Conservation (phyloP, 2,113 vertebrate species). For the Neotragus moschatus region DNA sequence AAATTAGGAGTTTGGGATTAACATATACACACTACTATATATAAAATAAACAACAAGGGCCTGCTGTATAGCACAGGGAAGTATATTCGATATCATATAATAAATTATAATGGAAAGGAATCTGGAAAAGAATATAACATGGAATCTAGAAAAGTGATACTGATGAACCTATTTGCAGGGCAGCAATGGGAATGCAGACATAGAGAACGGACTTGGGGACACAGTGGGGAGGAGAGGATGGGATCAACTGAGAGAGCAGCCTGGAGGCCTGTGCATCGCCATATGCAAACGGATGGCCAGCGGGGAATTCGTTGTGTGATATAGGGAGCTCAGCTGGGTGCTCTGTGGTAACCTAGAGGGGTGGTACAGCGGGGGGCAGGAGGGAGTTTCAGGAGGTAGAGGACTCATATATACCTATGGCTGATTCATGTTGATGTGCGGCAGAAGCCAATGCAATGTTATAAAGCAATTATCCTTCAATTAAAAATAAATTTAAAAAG, state of each 20-base stretch:
- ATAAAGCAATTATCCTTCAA: background rate
- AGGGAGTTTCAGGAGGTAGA: background rate
- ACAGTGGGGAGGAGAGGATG: background rate
- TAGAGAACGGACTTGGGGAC: background rate
- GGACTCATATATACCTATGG: background rate
- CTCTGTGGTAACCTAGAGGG: background rate
- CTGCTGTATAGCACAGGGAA: background rate
- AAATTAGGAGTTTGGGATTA: background rate
- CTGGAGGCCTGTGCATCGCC: background rate
- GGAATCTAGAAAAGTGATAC: background rate
- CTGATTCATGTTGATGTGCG: background rate
- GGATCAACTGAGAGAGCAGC: background rate
- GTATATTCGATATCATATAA: background rate
- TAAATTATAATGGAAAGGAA: background rate
- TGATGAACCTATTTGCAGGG: background rate
- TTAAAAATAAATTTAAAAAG: background rate
- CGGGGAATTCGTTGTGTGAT: background rate
- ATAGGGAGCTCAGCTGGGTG: background rate
- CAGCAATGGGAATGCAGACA: background rate
- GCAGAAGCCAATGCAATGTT: background rate
- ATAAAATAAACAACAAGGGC: background rate
- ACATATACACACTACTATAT: background rate
- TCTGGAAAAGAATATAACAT: background rate
- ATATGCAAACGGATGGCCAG: background rate
- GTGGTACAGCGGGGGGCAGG: background rate